Evolutionary conservation across 2,113 vertebrate genomes (phyloP), one percentile per base, ranked within the genome.

Genomic region (Plectropomus leopardus): DNA sequence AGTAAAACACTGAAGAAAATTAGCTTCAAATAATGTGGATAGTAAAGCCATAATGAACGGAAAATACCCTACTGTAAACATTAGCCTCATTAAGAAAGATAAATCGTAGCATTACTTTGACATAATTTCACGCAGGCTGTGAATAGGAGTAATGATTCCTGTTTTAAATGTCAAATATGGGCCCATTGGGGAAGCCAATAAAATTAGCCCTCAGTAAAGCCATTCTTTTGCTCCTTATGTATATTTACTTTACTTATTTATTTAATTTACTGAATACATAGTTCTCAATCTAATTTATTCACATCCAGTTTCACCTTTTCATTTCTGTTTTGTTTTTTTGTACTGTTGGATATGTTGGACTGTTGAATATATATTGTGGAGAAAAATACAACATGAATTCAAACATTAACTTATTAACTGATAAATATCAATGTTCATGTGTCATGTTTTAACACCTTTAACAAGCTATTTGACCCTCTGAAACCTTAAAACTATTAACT

Each of bases 71-170:
- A 14, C 44, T 21, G 26, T 26, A 44, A 44, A 64, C 4, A 47
- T 8, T 13, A 30, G 7, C 23, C 16, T 16, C 4, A 34, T 67
- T 34, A n/a, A 50, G 30, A n/a, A 1, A n/a, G 13, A 50, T 66
- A 19, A 66, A 51, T n/a, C 19, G 40, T 7, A 26, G 23, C 15
- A 63, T 44, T 63, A 63, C 32, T 60, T 60, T 60, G 32, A 59
- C n/a, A 59, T 36, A 36, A 3, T 5, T 36, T 63, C 23, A 24
- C 23, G 2, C 40, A 30, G 8, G 28, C 55, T 58, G 28, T n/a
- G 36, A 59, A 59, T 59, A 23, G 15, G 24, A 59, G 10, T 36
- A 36, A 30, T 32, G 3, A 15, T 36, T 17, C n/a, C 3, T 23
- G 23, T 36, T 57, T 59, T n/a, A 59, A 59, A 36, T 36, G n/a